These are phyloP conservation scores for Hyperoplus lanceolatus DNA, from an alignment of 2,797 vertebrate species.

Conservation along the genomic window DNA sequence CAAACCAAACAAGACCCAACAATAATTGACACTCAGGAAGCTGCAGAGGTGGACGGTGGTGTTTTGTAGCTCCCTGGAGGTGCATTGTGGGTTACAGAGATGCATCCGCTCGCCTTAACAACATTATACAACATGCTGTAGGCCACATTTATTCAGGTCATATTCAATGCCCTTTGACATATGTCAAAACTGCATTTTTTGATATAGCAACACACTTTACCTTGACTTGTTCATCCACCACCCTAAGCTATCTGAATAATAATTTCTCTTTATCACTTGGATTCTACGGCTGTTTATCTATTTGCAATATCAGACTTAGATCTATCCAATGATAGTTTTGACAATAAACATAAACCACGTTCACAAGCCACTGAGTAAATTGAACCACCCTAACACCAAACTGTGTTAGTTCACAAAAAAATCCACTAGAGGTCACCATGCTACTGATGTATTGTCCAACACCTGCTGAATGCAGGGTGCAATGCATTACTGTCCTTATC, in stretches of 20 bases:
- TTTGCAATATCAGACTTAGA: background rate
- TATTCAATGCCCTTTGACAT: background rate
- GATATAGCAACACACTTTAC: background rate
- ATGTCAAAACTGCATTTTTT: background rate
- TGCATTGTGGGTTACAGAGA: background rate
- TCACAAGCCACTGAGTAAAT: background rate
- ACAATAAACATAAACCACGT: background rate
- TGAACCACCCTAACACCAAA: background rate
- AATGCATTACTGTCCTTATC: background rate
- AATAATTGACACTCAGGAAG: slow-evolving; percentile 45
- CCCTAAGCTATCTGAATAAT: too few species aligned
- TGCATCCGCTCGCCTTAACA: rapidly evolving
- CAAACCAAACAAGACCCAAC: rapidly evolving
- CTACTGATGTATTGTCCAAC: background rate
- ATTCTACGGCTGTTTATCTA: background rate
- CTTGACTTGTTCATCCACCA: background rate
- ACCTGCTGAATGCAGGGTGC: background rate
- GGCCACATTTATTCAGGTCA: too few species aligned
- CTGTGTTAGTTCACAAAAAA: background rate
- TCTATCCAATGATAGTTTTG: background rate
- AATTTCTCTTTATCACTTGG: background rate
- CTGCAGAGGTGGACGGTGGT: slow-evolving; percentile 56
- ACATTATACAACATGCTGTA: background rate
- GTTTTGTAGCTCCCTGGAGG: slow-evolving; percentile 47
- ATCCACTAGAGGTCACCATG: slow-evolving; percentile 70